Evolutionary conservation across 53 echinoderm and acorn worm species (phyloP), one percentile per base, ranked within the genome.

Genomic region (Patiria pectinifera): DNA sequence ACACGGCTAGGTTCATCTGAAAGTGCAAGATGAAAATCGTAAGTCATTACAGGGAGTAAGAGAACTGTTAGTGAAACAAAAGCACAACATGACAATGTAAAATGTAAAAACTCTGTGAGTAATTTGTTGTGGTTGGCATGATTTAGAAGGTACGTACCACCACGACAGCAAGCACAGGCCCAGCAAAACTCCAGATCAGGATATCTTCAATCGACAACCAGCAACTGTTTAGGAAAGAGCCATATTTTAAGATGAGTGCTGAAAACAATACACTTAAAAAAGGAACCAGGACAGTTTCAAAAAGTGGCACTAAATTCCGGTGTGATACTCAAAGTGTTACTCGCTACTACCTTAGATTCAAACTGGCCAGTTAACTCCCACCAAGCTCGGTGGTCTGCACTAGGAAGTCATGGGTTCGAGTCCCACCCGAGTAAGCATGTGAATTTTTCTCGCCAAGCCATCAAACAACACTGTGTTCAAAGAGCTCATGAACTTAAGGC

Each of bases 121-220:
- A 35, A 35, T 35, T 35, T 35, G 35, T 1, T 35, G 35, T 35
- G 35, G 35, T 35, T 5, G 53, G 53, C 53, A 53, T 53, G 5
- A 53, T 5, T 5, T 0, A 1, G 0, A 6, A 9, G 24, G 8
- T 74, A 47, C 99, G 97, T 93, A 99, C 99, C 69, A 93, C 95
- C n/a, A 99, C 99, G 62, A 97, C 96, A 19, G 92, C 96, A 43
- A 99, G 94, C 9, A 99, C 96, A 15, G 99, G 99, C 44, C 96
- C 99, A 76, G 99, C 99, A 96, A 99, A 99, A 75, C 97, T 97
- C 99, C 99, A 99, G 69, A 99, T 99, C 46, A 99, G 87, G 69
- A 92, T 94, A 69, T 99, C 96, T 47, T 94, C 94, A 4, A 97
- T 93, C 12, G 97, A 99, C 35, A 99, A 83, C 99, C 97, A 99